Evolutionary conservation across 2,797 vertebrate species (phyloP).

Genomic region (Neoniphon sammara): DNA sequence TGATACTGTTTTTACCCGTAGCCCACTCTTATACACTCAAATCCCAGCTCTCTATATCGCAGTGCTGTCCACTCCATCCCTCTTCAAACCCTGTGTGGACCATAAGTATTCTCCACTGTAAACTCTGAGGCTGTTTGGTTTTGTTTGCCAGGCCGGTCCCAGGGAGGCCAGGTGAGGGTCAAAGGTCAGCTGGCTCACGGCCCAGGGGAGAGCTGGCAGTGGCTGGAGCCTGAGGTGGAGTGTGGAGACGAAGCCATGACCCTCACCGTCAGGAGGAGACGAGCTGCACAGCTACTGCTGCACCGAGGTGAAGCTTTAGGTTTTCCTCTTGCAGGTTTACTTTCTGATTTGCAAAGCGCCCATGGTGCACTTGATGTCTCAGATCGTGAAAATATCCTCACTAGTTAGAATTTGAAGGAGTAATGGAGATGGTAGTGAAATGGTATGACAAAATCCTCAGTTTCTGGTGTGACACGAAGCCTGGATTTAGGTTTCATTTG

Average conservation of each 20-base stretch:
- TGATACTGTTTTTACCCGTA: too few species aligned
- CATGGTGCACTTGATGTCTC: background rate
- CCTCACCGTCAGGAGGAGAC: conserved; percentile 67
- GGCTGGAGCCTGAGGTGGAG: conserved; percentile 71
- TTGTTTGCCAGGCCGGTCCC: conserved; percentile 30
- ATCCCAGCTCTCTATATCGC: too few species aligned
- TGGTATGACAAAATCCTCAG: too few species aligned
- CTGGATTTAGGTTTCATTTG: too few species aligned
- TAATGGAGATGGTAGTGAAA: too few species aligned
- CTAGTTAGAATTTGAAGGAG: too few species aligned
- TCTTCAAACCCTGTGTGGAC: too few species aligned
- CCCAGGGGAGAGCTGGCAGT: conserved; percentile 61
- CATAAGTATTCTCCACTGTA: too few species aligned
- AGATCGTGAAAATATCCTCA: too few species aligned
- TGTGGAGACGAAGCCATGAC: conserved; percentile 70
- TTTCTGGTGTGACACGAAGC: too few species aligned
- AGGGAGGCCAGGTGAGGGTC: conserved; percentile 4
- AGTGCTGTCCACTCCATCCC: too few species aligned
- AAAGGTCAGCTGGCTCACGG: conserved; percentile 21
- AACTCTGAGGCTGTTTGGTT: conserved; percentile 18
- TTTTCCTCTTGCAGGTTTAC: background rate
- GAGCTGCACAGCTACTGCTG: conserved; percentile 61
- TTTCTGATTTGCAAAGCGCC: background rate
- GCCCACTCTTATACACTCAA: too few species aligned
- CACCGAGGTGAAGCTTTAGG: conserved; percentile 54